Evolutionary conservation across 2,113 vertebrate genomes (phyloP).

Genomic region (Thunnus maccoyii): DNA sequence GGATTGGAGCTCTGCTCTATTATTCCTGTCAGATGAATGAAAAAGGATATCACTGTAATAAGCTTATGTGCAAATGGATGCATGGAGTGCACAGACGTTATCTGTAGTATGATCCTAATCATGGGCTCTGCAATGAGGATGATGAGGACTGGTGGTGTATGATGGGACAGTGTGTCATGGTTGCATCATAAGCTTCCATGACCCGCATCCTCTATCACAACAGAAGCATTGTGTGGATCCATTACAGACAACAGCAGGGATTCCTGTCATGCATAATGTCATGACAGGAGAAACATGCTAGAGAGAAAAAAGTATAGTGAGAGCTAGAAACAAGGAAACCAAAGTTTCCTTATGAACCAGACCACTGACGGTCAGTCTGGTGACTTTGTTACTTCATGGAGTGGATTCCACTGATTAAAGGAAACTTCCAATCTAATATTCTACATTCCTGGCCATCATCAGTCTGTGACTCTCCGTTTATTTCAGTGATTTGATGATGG

Average conservation of each 20-base stretch:
- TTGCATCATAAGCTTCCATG: constrained; percentile 29
- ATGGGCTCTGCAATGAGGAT: not conserved
- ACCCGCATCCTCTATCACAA: not conserved
- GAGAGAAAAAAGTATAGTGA: no score
- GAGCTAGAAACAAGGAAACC: no score
- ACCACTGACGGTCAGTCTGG: no score
- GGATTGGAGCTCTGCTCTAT: not conserved
- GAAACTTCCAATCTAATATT: no score
- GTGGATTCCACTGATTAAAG: no score
- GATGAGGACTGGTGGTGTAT: not conserved
- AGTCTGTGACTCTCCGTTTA: no score
- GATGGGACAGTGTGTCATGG: not conserved
- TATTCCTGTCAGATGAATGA: not conserved
- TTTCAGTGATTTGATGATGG: no score
- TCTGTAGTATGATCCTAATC: not conserved
- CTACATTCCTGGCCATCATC: no score
- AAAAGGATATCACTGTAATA: constrained; percentile 1
- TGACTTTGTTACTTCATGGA: no score
- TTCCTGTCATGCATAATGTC: not conserved
- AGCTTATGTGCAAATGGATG: not conserved
- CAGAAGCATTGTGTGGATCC: not conserved
- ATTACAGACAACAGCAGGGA: not conserved
- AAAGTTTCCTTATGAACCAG: no score
- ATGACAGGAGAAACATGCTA: not conserved
- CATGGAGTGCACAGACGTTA: not conserved